Conservation (phyloP, 2,113 vertebrate genomes). For the Oostethus manadensis region DNA sequence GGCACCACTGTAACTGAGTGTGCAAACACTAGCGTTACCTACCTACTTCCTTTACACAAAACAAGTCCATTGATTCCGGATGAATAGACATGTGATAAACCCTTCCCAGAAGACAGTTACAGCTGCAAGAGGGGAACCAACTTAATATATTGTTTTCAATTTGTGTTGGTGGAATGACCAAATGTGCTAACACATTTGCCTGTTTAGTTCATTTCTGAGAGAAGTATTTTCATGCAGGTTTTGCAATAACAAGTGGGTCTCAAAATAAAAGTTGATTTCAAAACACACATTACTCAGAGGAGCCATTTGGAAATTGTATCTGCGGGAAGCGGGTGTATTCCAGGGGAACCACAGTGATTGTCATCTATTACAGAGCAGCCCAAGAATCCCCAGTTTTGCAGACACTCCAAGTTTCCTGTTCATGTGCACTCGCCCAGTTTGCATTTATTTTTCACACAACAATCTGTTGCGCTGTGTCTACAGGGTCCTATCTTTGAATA, state of each 20-base stretch:
- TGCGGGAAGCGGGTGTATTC: constrained; percentile 55
- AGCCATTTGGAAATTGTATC: constrained; percentile 42
- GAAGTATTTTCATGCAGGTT: constrained; percentile 6
- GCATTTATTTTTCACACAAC: constrained; percentile 63
- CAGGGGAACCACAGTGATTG: constrained; percentile 53
- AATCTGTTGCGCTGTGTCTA: constrained; percentile 67
- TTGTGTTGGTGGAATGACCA: too few relatives aligned
- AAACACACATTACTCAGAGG: constrained; percentile 36
- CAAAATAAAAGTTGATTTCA: constrained; percentile 30
- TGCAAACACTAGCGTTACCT: too few relatives aligned
- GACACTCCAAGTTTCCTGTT: constrained; percentile 9
- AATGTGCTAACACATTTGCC: too few relatives aligned
- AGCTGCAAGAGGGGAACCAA: too few relatives aligned
- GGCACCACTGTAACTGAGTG: too few relatives aligned
- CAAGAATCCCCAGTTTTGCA: constrained; percentile 47
- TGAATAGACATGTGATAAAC: too few relatives aligned
- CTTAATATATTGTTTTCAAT: too few relatives aligned
- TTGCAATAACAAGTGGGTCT: constrained; percentile 36
- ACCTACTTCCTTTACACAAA: too few relatives aligned
- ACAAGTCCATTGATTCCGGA: too few relatives aligned
- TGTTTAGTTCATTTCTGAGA: neutral
- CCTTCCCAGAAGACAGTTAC: too few relatives aligned
- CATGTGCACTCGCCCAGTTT: constrained; percentile 27
- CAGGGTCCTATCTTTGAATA: constrained; percentile 64
- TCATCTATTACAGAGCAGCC: constrained; percentile 61